A percentile compares a stretch with the other conserved stretches of the same genome.
These are phyloP conservation scores for Drosophila ironensis DNA, from an alignment of 1,140 invertebrate species.

Conservation along the genomic window DNA sequence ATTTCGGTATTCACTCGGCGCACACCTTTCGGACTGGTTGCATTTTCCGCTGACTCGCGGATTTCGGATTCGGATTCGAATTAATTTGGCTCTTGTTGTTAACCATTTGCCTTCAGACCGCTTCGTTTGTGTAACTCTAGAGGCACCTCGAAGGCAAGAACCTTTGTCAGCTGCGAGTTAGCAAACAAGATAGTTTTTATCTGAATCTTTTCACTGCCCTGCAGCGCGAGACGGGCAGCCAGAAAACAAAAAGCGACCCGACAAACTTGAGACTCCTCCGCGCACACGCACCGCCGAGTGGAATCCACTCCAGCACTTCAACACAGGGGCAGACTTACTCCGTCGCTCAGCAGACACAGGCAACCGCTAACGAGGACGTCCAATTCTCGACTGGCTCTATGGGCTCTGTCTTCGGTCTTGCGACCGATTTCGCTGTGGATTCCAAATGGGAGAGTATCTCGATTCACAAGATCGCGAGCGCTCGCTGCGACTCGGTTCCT, in stretches of 20 bases:
- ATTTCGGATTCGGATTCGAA: slow-evolving; percentile 12
- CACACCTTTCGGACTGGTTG: slow-evolving; percentile 26
- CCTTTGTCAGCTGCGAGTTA: slow-evolving; percentile 59
- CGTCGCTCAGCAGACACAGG: slow-evolving; percentile 66
- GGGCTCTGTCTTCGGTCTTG: no score
- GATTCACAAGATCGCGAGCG: no score
- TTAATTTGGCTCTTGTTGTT: no score
- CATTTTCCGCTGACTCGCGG: slow-evolving; percentile 59
- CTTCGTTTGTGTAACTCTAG: slow-evolving; percentile 69
- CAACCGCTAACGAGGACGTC: slow-evolving; percentile 81
- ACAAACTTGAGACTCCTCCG: slow-evolving; percentile 63
- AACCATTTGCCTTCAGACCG: slow-evolving; percentile 20
- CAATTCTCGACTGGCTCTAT: slow-evolving; percentile 76
- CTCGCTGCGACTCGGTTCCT: not conserved
- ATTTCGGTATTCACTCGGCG: slow-evolving; percentile 14
- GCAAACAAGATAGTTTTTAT: slow-evolving; percentile 72
- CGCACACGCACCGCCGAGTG: slow-evolving; percentile 14
- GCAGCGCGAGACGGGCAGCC: slow-evolving; percentile 4
- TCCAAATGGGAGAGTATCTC: no score
- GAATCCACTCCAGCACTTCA: slow-evolving; percentile 9
- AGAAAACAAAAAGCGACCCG: slow-evolving; percentile 39
- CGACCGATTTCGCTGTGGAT: no score
- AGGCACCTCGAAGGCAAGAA: slow-evolving; percentile 69
- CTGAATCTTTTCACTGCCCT: slow-evolving; percentile 45
- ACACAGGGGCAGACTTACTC: slow-evolving; percentile 57